A percentile compares a stretch with the other conserved stretches of the same genome.
Evolutionary conservation across 2,797 vertebrate species (phyloP).

Genomic region (Artibeus jamaicensis): DNA sequence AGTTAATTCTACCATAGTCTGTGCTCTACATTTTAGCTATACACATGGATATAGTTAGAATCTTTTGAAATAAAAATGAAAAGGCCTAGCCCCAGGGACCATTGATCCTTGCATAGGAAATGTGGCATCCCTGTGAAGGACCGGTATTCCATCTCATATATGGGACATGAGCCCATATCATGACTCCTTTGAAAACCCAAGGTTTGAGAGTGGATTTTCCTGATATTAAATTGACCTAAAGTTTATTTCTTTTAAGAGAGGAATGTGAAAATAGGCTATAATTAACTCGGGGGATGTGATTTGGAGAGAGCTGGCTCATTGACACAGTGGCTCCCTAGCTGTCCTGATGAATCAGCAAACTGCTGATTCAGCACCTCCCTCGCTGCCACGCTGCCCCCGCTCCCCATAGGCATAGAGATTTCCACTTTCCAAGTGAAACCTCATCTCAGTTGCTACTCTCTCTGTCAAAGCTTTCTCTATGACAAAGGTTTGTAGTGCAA

Average conservation of each 20-base stretch:
- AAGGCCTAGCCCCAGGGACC: neutral
- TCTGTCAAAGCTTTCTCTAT: neutral
- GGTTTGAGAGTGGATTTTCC: neutral
- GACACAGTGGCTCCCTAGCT: neutral
- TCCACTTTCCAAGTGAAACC: neutral
- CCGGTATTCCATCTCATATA: neutral
- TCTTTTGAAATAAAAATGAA: neutral
- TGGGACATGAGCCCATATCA: neutral
- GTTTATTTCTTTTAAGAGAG: conserved; percentile 18
- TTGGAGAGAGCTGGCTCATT: neutral
- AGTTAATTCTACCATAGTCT: neutral
- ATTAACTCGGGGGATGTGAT: neutral
- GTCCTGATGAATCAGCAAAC: neutral
- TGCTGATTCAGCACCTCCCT: neutral
- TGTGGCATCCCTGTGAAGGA: neutral
- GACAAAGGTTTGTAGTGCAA: neutral
- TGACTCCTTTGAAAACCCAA: neutral
- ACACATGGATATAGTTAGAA: neutral
- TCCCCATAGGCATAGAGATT: neutral
- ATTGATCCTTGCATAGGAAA: neutral
- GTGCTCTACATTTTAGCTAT: neutral
- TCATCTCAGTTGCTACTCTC: neutral
- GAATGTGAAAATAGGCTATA: neutral
- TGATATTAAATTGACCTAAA: neutral
- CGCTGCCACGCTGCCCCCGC: fast-evolving